Percentiles rank a stretch among this genome's conserved stretches.
These are phyloP conservation scores for Melikaiella ostensackeni DNA, from an alignment of 2,888 invertebrate species.

Conservation along the genomic window DNA sequence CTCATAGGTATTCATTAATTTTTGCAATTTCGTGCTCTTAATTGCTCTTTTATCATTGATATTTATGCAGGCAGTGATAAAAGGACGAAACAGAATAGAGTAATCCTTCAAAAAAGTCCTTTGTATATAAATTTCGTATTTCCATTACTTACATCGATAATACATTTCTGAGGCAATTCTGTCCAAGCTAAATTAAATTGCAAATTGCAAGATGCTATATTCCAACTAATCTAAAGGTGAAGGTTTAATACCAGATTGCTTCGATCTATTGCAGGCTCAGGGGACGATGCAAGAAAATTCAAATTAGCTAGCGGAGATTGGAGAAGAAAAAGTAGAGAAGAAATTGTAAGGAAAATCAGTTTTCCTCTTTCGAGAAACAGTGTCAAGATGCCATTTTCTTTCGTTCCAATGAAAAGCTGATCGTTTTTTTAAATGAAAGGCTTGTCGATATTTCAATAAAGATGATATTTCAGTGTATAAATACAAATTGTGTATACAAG, in stretches of 20 bases:
- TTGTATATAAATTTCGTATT: slow-evolving; percentile 1
- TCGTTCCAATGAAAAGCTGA: neutral
- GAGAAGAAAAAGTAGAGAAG: neutral
- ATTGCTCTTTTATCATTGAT: neutral
- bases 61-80: no score
- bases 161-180: slow-evolving; percentile 19
- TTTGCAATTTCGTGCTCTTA: neutral
- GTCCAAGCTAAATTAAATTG: slow-evolving; percentile 33
- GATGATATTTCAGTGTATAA: neutral
- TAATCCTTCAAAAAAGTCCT: neutral
- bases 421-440: neutral
- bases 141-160: slow-evolving; percentile 16
- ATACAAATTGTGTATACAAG: neutral
- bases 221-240: slow-evolving; percentile 37
- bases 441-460: slow-evolving; percentile 10
- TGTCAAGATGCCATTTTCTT: neutral
- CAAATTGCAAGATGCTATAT: slow-evolving; percentile 35
- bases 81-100: no score
- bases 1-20: neutral
- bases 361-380: neutral
- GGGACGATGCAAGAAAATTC: slow-evolving; percentile 36
- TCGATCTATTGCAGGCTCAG: slow-evolving; percentile 36
- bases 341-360: slow-evolving; percentile 22
- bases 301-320: slow-evolving; percentile 27
- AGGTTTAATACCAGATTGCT: slow-evolving; percentile 35